Percentiles rank a stretch among this genome's conserved stretches.
These are phyloP conservation scores for Automeris io DNA, from an alignment of 2,888 invertebrate species.

Conservation along the genomic window DNA sequence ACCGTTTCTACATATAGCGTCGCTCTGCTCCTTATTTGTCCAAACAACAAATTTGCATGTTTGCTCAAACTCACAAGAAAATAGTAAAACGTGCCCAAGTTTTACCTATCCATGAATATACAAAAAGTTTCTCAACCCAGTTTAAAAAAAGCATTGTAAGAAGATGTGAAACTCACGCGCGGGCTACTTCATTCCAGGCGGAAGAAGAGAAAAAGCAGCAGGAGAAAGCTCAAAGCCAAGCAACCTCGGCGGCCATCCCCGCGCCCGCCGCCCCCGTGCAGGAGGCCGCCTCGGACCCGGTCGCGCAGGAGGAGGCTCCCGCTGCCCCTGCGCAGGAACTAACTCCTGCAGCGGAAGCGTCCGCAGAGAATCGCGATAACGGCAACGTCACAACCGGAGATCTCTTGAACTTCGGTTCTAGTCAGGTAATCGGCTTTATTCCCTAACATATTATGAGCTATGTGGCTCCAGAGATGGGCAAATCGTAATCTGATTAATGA, in stretches of 20 bases:
- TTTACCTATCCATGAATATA: no score
- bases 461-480: no score
- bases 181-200: conserved; percentile 32
- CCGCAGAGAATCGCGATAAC: conserved; percentile 25
- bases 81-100: no score
- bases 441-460: no score
- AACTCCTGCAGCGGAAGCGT: background rate
- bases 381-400: conserved; percentile 48
- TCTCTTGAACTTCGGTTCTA: conserved; percentile 37
- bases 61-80: background rate
- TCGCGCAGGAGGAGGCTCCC: conserved; percentile 5
- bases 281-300: conserved; percentile 12
- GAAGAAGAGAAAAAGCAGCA: conserved; percentile 64
- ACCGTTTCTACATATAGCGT: no score
- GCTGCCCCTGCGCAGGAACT: conserved; percentile 9
- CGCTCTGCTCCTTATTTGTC: background rate
- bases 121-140: no score
- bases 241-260: background rate
- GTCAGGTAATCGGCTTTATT: conserved; percentile 34
- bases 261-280: conserved; percentile 5
- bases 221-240: conserved; percentile 22
- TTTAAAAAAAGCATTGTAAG: no score
- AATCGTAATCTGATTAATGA: no score
- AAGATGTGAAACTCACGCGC: no score
- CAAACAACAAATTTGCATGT: background rate